Evolutionary conservation across 2,113 vertebrate genomes (phyloP), one percentile per base, ranked within the genome.

Genomic region (Phaethornis superciliosus): DNA sequence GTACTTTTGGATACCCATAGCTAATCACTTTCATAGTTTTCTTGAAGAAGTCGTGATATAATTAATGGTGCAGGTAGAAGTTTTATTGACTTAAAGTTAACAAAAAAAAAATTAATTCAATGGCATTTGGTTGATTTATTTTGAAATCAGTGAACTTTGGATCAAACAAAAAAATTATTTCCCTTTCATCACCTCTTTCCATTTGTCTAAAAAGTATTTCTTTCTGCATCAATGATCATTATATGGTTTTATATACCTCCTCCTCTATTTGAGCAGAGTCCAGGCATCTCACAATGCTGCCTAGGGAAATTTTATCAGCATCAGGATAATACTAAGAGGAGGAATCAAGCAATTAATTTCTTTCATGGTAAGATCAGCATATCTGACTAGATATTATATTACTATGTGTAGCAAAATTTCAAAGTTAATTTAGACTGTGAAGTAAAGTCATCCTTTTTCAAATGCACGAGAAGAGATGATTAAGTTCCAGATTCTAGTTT

Each of bases 281-380:
- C 83, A 67, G 91, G 85, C 46, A 54, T 30, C 88, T 94, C 70
- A 60, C 71, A 94, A 68, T 63, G 81, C 72, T 91, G 62, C 81
- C 76, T 80, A 72, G 87, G 93, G 93, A 96, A 96, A 96, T 91
- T 88, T 85, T 67, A 95, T 86, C 93, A 85, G 70, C 90, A 79
- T 90, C 92, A 94, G 92, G 89, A 90, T 96, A 96, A 82, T 94
- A 90, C 95, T 97, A 90, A 83, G 74, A 93, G 84, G 30, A 92
- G 51, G 71, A 97, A 95, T 95, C 89, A 93, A 96, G 95, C 95
- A 97, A 97, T 98, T 98, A 97, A 95, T 97, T 97, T 97, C 18
- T 76, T 97, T 97, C 64, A 81, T 95, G 90, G 89, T 94, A 96
- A 97, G 87, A 96, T 96, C 96, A 94, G 90, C 81, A 72, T 96